These are phyloP conservation scores for Habroteleia sp. DNA, from an alignment of 2,888 invertebrate species.

Conservation along the genomic window DNA sequence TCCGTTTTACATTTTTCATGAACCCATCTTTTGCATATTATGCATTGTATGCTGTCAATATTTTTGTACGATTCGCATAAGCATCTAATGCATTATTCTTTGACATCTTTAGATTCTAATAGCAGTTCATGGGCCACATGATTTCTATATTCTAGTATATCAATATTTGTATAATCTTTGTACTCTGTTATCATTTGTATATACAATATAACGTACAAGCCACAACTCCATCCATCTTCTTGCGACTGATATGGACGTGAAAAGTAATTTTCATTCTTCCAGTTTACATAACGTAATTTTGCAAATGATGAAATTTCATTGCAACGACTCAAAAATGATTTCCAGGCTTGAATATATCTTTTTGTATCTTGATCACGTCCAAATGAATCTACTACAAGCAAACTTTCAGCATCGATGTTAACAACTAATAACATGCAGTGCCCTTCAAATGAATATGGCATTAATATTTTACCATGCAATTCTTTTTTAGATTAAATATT, in stretches of 20 bases:
- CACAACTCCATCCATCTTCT: background rate
- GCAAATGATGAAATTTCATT: background rate
- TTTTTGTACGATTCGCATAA: background rate
- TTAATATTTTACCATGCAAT: background rate
- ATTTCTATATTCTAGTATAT: background rate
- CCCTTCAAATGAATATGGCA: background rate
- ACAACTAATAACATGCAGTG: background rate
- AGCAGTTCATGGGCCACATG: background rate
- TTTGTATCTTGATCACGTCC: constrained; percentile 3
- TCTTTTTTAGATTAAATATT: background rate
- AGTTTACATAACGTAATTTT: background rate
- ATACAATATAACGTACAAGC: background rate
- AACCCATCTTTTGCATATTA: background rate
- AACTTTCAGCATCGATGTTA: background rate
- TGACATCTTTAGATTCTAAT: background rate
- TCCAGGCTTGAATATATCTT: constrained; percentile 31
- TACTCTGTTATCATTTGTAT: background rate
- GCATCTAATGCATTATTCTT: background rate
- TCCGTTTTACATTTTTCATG: background rate
- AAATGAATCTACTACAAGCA: constrained; percentile 33
- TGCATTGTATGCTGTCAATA: background rate
- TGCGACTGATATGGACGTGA: background rate
- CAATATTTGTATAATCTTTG: background rate
- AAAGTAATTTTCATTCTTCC: background rate
- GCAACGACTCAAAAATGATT: constrained; percentile 20